These are phyloP conservation scores for Microctenopoma lineatum DNA, from an alignment of 2,797 vertebrate species.

Conservation along the genomic window DNA sequence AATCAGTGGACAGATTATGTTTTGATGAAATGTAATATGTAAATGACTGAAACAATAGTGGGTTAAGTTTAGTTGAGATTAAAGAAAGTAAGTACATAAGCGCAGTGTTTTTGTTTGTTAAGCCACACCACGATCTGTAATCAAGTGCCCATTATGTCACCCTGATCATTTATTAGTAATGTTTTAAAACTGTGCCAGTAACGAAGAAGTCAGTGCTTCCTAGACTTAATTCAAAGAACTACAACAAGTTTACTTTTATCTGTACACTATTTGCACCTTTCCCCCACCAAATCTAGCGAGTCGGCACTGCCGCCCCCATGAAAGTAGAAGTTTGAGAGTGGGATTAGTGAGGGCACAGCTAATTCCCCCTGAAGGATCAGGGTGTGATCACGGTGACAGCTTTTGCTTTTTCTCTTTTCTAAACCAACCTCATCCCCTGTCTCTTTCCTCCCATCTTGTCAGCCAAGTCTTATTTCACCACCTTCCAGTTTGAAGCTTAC, in stretches of 20 bases:
- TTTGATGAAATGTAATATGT: too few relatives aligned
- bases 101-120: too few relatives aligned
- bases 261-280: neutral
- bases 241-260: neutral
- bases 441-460: conserved; percentile 19
- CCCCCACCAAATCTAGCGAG: neutral
- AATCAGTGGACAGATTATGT: too few relatives aligned
- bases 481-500: conserved; percentile 14
- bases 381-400: conserved; percentile 20
- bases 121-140: too few relatives aligned
- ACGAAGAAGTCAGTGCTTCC: neutral
- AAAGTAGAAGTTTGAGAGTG: conserved; percentile 8
- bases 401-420: conserved; percentile 13
- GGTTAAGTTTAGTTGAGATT: too few relatives aligned
- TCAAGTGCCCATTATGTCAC: too few relatives aligned
- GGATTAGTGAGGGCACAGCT: conserved; percentile 31
- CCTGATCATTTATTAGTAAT: neutral
- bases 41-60: too few relatives aligned
- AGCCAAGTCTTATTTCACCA: conserved; percentile 11
- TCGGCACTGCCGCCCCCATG: neutral
- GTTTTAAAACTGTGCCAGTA: neutral
- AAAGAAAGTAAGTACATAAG: too few relatives aligned
- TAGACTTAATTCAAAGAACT: neutral
- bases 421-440: conserved; percentile 16
- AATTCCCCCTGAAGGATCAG: conserved; percentile 27